These are phyloP conservation scores for Cranoglanis bouderius DNA, from an alignment of 2,113 vertebrate species.

Conservation along the genomic window DNA sequence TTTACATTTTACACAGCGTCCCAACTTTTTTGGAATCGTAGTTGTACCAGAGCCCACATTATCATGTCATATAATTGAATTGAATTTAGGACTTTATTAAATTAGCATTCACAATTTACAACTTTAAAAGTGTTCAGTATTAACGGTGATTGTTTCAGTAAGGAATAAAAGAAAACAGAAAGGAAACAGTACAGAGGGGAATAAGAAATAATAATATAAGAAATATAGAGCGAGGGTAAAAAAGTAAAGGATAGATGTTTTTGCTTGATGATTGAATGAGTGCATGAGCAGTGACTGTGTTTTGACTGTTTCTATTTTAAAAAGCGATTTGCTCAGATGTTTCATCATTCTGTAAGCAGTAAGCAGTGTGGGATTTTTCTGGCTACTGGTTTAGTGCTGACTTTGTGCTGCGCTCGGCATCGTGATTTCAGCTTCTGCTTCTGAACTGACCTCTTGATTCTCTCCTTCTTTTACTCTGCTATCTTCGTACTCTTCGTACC, in stretches of 20 bases:
- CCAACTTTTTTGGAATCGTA: too few species aligned
- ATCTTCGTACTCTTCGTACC: constrained; percentile 62
- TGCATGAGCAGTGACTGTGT: background rate
- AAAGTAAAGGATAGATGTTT: too few species aligned
- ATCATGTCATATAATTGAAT: background rate
- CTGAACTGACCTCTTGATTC: constrained; percentile 68
- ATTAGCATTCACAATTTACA: background rate
- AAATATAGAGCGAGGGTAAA: background rate
- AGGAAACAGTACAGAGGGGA: background rate
- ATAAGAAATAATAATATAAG: background rate
- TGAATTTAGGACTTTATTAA: background rate
- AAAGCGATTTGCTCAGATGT: background rate
- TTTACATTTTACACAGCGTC: too few species aligned
- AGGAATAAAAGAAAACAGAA: background rate
- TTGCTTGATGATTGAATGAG: background rate
- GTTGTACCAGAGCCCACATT: background rate
- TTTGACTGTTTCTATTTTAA: background rate
- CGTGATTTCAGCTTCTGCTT: constrained; percentile 61
- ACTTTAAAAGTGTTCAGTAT: background rate
- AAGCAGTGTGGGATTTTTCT: background rate
- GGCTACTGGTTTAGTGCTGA: constrained; percentile 7
- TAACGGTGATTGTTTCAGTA: background rate
- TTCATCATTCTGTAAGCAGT: background rate
- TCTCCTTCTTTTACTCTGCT: constrained; percentile 66
- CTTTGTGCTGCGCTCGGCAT: constrained; percentile 55